Percentiles rank a stretch among this genome's conserved stretches.
These are phyloP conservation scores for Homarus gammarus DNA, from an alignment of 2,888 invertebrate genomes.

Conservation along the genomic window DNA sequence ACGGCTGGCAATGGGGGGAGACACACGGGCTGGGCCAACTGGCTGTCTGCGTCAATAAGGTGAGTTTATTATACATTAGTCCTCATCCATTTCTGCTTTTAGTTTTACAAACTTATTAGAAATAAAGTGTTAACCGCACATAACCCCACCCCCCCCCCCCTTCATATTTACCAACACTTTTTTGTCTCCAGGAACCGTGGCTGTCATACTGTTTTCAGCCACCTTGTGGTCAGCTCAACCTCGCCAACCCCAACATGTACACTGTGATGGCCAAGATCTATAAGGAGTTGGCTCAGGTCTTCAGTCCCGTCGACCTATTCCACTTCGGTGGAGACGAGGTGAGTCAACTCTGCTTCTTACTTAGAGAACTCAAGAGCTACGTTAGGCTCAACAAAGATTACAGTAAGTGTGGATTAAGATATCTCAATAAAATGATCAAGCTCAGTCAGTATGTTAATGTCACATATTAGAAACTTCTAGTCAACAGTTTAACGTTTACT, in stretches of 20 bases:
- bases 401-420: too few relatives aligned
- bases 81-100: too few relatives aligned
- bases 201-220: slow-evolving; percentile 88
- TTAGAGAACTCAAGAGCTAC: too few relatives aligned
- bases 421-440: too few relatives aligned
- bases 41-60: slow-evolving; percentile 88
- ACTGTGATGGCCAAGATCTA: slow-evolving; percentile 66
- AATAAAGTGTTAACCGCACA: neutral
- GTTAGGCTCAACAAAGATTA: too few relatives aligned
- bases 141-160: neutral
- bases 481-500: too few relatives aligned
- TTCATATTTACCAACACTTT: too few relatives aligned
- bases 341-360: too few relatives aligned
- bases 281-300: slow-evolving; percentile 14
- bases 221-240: slow-evolving; percentile 91
- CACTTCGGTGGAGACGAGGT: too few relatives aligned
- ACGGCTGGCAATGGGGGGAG: slow-evolving; percentile 87
- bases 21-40: slow-evolving; percentile 88
- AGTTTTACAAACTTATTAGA: neutral
- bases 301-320: too few relatives aligned
- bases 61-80: slow-evolving; percentile 53
- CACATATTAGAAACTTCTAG: too few relatives aligned
- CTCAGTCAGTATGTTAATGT: too few relatives aligned
- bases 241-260: slow-evolving; percentile 81
- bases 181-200: slow-evolving; percentile 82